Evolutionary conservation across 2,888 invertebrate species (phyloP), one percentile per base, ranked within the genome.

Genomic region (Autographa gamma): DNA sequence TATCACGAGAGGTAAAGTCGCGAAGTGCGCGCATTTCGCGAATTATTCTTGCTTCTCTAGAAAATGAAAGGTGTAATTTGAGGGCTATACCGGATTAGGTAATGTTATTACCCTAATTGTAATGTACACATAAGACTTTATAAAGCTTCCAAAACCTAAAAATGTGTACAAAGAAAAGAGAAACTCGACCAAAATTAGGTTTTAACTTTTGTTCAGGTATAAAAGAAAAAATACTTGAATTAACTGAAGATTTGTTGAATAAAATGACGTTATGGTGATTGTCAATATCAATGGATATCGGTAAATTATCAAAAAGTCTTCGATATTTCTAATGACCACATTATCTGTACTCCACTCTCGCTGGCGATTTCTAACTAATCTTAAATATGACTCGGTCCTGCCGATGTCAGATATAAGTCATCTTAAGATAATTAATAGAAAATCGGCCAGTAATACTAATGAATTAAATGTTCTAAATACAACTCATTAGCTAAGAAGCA

Each of bases 11-110:
- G 75, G 75, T 78, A 92, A 89, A 85, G 81, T 83, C 63, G 14
- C n/a, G 71, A 63, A 64, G 69, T 79, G 80, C 77, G 90, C 90
- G 85, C 92, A 88, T 93, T 94, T 94, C 90, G 93, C 88, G 93
- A 94, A 94, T 93, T 93, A 93, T 94, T 91, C 91, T 90, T 91
- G 90, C 91, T 89, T 90, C 92, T 92, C 89, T 87, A 77, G 80
- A 83, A 84, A 82, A 63, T 65, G 69, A 75, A 71, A 48, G 79
- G 81, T 63, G 54, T 71, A 83, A 81, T 67, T 66, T 34, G 62
- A 60, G 63, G 63, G 65, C 52, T 48, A 32, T 8, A 65, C 78
- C 77, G 77, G 54, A 54, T 41, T 43, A 31, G 31, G 41, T 14
- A 14, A 14, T 43, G 41, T 14, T 14, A 43, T 43, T 14, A 14